Evolutionary conservation across 2,797 vertebrate species (phyloP), one percentile per base, ranked within the genome.

Genomic region (Lacerta viridis): DNA sequence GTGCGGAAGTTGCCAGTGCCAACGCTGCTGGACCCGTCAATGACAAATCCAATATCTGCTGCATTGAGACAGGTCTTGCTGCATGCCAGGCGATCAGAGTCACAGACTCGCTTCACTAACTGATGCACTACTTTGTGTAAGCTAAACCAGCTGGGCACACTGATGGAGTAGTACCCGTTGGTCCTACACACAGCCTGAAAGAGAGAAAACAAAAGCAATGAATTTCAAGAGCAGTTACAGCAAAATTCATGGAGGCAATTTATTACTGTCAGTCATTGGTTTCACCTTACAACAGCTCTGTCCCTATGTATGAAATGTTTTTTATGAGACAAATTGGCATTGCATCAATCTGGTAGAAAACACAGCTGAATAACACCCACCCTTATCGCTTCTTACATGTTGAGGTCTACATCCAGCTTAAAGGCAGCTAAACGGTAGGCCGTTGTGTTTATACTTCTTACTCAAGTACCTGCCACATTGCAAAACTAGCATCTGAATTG

Each of bases 61-160:
- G 99, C 98, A 20, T 99, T 99, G 61, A 99, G 96, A 96, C 99
- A 99, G 0, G 99, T 99, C 94, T 99, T 99, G 96, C 99, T 99
- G 97, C 99, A 99, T 33, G 97, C 96, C 92, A 99, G 97, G 3
- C 97, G 97, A 6, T 98, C 98, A 0, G 96, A 97, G 96, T 99
- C 98, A 0, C 99, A 99, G 82, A 99, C 95, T 0, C 98, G 96
- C 94, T 99, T 99, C 95, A 99, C 98, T 94, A 99, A 89, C 0
- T 98, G 98, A 93, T 98, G 98, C 68, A 98, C 97, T 0, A 96
- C 97, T 95, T 99, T 98, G 93, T 97, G 98, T 43, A 99, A 97
- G 79, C 97, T 95, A 59, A 99, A 98, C 99, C 99, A 99, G 96
- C 98, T 99, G 89, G 96, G 96, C 94, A 99, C 98, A 0, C 96